Conservation (phyloP, 2,888 invertebrate genomes). For the Phengaris arion region DNA sequence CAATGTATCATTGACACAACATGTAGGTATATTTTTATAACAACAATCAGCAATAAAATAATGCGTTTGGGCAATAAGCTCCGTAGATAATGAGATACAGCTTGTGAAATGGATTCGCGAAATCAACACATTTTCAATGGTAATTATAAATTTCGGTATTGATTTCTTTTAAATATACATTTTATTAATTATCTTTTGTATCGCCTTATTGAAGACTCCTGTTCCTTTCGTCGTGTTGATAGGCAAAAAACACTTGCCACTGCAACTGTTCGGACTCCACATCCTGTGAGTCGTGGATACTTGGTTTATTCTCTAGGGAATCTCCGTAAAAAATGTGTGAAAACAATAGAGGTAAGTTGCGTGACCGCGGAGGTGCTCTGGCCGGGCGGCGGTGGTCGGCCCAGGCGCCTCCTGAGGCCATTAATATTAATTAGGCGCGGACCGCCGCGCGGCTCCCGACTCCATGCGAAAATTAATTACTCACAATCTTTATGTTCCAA, state of each 20-base stretch:
- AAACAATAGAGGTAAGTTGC: conserved; percentile 31
- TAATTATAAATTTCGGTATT: not conserved
- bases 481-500: conserved; percentile 80
- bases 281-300: conserved; percentile 8
- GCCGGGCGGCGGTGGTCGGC: conserved; percentile 44
- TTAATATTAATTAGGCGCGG: conserved; percentile 79
- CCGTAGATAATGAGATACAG: too few species aligned
- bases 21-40: conserved; percentile 2
- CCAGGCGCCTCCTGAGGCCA: conserved; percentile 66
- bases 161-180: not conserved
- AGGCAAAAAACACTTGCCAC: conserved; percentile 11
- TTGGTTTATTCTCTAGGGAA: conserved; percentile 15
- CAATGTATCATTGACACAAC: not conserved
- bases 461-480: conserved; percentile 80
- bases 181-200: not conserved
- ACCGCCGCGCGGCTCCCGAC: conserved; percentile 76
- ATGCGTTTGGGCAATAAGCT: too few species aligned
- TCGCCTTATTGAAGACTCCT: not conserved
- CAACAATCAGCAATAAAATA: too few species aligned
- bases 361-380: conserved; percentile 52
- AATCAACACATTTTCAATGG: not conserved
- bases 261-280: conserved; percentile 6
- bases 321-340: conserved; percentile 21
- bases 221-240: not conserved
- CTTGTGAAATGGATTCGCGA: not conserved